Percentiles rank a stretch among this genome's conserved stretches.
Evolutionary conservation across 64 coral and sea anemone species (phyloP).

Genomic region (Acropora tenuis): DNA sequence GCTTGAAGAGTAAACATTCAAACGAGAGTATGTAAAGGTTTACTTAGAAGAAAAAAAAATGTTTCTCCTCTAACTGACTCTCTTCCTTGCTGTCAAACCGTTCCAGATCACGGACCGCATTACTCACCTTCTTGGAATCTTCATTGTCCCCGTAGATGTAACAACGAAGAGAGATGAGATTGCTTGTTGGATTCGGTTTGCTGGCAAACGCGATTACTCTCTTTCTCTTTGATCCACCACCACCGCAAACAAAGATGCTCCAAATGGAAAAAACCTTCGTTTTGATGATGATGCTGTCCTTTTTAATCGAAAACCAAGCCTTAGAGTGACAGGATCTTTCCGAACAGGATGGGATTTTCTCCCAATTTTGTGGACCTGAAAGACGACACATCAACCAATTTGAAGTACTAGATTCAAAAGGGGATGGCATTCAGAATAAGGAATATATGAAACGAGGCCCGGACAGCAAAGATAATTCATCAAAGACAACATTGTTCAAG

Average conservation of each 20-base stretch:
- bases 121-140: slow-evolving; percentile 6
- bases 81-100: too few relatives aligned
- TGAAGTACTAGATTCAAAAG: too few relatives aligned
- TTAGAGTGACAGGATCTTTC: slow-evolving; percentile 12
- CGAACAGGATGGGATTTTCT: neutral
- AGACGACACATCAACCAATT: neutral
- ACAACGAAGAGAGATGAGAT: neutral
- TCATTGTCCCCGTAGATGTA: slow-evolving; percentile 49
- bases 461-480: too few relatives aligned
- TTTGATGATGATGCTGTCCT: slow-evolving; percentile 9
- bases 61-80: too few relatives aligned
- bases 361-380: neutral
- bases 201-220: neutral
- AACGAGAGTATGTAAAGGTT: too few relatives aligned
- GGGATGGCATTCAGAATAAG: too few relatives aligned
- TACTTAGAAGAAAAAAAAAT: too few relatives aligned
- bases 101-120: neutral
- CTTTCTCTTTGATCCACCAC: slow-evolving; percentile 9
- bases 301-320: slow-evolving; percentile 27
- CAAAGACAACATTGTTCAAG: too few relatives aligned
- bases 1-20: too few relatives aligned
- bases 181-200: neutral
- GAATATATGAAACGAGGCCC: too few relatives aligned
- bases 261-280: slow-evolving; percentile 29
- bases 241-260: slow-evolving; percentile 4